Evolutionary conservation across 2,888 invertebrate genomes (phyloP).

Genomic region (Suillia variegata): DNA sequence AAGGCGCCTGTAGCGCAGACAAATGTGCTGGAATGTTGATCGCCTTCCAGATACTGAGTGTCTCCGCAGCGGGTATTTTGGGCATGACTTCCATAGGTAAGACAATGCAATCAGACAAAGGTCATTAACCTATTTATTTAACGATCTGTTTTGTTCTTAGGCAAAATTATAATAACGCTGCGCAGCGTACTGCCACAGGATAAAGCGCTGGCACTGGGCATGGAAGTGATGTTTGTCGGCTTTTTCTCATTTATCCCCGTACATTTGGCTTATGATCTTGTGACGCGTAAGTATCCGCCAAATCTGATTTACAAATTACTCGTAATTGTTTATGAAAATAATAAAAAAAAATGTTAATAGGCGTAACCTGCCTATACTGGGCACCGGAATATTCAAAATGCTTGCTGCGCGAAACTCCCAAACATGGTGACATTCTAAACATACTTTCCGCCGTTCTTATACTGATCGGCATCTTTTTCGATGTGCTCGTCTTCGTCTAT

Average conservation of each 20-base stretch:
- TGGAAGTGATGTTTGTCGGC: constrained; percentile 64
- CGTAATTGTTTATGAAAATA: too few relatives aligned
- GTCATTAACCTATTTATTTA: too few relatives aligned
- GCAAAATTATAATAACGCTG: constrained; percentile 63
- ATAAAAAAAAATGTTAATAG: too few relatives aligned
- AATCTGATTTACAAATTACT: background rate
- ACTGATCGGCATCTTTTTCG: constrained; percentile 59
- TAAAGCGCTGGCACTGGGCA: constrained; percentile 67
- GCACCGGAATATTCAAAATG: constrained; percentile 59
- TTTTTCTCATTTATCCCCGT: constrained; percentile 68
- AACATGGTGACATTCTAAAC: constrained; percentile 63
- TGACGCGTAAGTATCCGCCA: constrained; percentile 65
- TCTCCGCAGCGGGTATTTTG: constrained; percentile 58
- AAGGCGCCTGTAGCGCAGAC: constrained; percentile 65
- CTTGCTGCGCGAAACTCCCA: constrained; percentile 61
- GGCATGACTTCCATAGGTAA: constrained; percentile 59
- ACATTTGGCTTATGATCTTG: constrained; percentile 67
- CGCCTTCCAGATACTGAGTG: constrained; percentile 61
- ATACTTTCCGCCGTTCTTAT: constrained; percentile 62
- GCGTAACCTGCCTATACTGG: constrained; percentile 62
- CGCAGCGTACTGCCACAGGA: constrained; percentile 67
- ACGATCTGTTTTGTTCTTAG: too few relatives aligned
- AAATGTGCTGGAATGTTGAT: constrained; percentile 64
- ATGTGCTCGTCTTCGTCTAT: constrained; percentile 61
- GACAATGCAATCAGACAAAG: too few relatives aligned